Evolutionary conservation across 2,113 vertebrate species (phyloP).

Genomic region (Sphyrna mokarran): DNA sequence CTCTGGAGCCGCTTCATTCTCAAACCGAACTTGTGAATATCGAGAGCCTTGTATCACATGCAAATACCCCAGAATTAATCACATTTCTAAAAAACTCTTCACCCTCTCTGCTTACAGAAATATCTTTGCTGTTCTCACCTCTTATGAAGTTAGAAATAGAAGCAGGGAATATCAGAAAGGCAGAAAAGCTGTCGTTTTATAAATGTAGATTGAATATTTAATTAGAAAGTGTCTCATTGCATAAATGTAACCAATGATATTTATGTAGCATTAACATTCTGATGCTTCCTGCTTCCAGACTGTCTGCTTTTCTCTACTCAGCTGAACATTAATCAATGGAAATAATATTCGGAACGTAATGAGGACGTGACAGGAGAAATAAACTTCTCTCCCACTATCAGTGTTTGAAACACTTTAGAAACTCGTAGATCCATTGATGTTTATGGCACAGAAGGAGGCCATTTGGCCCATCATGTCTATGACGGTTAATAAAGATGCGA

Average conservation of each 20-base stretch:
- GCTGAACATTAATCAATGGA: background rate
- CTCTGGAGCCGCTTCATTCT: background rate
- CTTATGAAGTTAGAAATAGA: background rate
- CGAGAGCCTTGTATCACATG: too few relatives aligned
- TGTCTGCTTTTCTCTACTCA: background rate
- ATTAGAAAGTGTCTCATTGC: background rate
- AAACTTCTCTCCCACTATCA: background rate
- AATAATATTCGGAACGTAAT: background rate
- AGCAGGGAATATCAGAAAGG: background rate
- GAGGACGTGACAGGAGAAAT: background rate
- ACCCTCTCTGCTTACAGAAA: background rate
- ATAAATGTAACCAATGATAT: background rate
- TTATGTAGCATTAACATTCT: background rate
- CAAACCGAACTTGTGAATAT: background rate
- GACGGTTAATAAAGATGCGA: too few relatives aligned
- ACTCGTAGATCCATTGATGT: too few relatives aligned
- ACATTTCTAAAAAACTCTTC: background rate
- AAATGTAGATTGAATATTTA: background rate
- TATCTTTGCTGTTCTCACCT: background rate
- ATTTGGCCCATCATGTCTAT: too few relatives aligned
- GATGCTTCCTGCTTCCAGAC: background rate
- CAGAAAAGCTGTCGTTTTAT: background rate
- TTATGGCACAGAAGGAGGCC: too few relatives aligned
- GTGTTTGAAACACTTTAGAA: background rate
- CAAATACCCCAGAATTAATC: background rate